Conservation (phyloP, 1,140 invertebrate genomes). For the Potamilus streckersoni region DNA sequence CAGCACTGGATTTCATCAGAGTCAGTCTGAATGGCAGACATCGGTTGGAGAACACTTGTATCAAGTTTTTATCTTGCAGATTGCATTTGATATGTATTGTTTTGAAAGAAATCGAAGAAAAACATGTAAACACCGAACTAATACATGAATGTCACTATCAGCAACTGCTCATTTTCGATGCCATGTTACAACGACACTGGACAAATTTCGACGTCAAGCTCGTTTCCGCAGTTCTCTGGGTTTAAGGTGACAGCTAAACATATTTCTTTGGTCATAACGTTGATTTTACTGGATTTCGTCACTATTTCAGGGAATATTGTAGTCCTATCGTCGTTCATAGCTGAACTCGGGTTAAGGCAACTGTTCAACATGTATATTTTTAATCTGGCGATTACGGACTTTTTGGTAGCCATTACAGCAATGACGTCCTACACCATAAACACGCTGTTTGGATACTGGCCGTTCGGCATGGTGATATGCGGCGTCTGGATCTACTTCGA, state of each 20-base stretch:
- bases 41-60: no score
- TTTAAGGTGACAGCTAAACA: slow-evolving; percentile 16
- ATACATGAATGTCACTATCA: no score
- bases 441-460: slow-evolving; percentile 25
- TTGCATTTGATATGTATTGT: no score
- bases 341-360: slow-evolving; percentile 11
- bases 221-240: background rate
- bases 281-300: slow-evolving; percentile 13
- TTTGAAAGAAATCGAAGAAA: no score
- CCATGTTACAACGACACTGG: no score
- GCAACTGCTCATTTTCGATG: no score
- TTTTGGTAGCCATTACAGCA: slow-evolving; percentile 20
- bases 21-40: no score
- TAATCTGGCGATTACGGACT: slow-evolving; percentile 26
- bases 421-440: slow-evolving; percentile 30
- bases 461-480: slow-evolving; percentile 21
- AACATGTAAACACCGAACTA: no score
- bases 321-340: slow-evolving; percentile 13
- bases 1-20: no score
- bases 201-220: no score
- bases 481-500: slow-evolving; percentile 57
- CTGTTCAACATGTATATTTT: slow-evolving; percentile 29
- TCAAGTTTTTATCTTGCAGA: no score
- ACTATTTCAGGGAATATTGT: slow-evolving; percentile 24
- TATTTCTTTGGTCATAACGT: slow-evolving; percentile 6